A percentile compares a stretch with the other conserved stretches of the same genome.
Evolutionary conservation across 2,888 invertebrate genomes (phyloP).

Genomic region (Cyclophora punctaria): DNA sequence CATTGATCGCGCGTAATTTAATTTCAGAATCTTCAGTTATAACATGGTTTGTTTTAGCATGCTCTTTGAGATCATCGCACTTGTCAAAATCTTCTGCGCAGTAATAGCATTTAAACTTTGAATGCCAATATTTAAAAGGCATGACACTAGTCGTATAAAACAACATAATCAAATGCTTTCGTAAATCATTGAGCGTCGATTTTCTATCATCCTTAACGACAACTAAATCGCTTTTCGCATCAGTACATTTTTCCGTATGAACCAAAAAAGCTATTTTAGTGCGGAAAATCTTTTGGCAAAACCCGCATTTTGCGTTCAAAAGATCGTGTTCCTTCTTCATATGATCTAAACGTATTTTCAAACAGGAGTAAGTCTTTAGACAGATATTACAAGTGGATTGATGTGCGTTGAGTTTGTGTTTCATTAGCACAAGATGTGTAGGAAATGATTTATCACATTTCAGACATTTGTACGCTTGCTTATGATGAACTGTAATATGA

Average conservation of each 20-base stretch:
- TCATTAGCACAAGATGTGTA: constrained; percentile 30
- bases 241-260: constrained; percentile 43
- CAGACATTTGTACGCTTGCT: constrained; percentile 34
- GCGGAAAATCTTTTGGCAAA: constrained; percentile 39
- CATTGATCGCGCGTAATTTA: too few relatives aligned
- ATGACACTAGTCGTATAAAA: constrained; percentile 54
- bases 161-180: constrained; percentile 43
- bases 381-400: constrained; percentile 50
- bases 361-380: constrained; percentile 40
- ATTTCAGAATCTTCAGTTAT: too few relatives aligned
- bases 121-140: constrained; percentile 55
- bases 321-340: constrained; percentile 44
- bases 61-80: constrained; percentile 45
- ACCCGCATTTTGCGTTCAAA: constrained; percentile 37
- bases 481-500: constrained; percentile 42
- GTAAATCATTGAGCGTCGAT: constrained; percentile 35
- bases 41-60: constrained; percentile 23
- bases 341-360: constrained; percentile 40
- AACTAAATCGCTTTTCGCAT: background rate
- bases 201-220: constrained; percentile 27
- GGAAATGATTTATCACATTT: constrained; percentile 38
- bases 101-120: constrained; percentile 55
- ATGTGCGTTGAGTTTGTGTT: constrained; percentile 43
- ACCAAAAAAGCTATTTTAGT: constrained; percentile 46
- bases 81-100: constrained; percentile 50